phyloP scores from a whole-genome alignment of 1,140 invertebrate species.

The Oscheius sp. region DNA sequence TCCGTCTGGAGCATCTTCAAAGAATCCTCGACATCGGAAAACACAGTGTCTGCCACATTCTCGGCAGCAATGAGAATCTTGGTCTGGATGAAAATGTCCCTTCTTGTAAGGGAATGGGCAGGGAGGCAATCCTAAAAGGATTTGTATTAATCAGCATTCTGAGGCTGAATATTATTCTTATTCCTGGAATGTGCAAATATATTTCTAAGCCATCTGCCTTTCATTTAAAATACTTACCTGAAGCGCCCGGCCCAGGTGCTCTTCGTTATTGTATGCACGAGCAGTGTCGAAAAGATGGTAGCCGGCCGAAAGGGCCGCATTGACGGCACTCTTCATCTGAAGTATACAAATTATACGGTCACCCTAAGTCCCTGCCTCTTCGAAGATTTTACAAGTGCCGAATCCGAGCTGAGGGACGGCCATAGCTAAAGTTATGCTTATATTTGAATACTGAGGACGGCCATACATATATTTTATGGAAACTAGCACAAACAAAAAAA shows the following conservation, averaged over 20 bases:
- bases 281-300: slow-evolving; percentile 45
- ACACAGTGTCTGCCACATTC: slow-evolving; percentile 10
- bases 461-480: too few relatives aligned
- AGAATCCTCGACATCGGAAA: slow-evolving; percentile 31
- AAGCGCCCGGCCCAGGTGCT: slow-evolving; percentile 36
- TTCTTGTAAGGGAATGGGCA: slow-evolving; percentile 22
- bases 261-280: slow-evolving; percentile 38
- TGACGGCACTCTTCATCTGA: slow-evolving; percentile 13
- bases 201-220: too few relatives aligned
- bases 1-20: slow-evolving; percentile 24
- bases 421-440: too few relatives aligned
- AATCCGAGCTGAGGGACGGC: slow-evolving; percentile 36
- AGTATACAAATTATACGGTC: background rate
- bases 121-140: slow-evolving; percentile 1
- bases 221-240: slow-evolving; percentile 8
- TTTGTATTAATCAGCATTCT: background rate
- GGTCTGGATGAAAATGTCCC: slow-evolving; percentile 41
- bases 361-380: slow-evolving; percentile 2
- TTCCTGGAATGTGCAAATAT: background rate
- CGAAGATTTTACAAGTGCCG: slow-evolving; percentile 41
- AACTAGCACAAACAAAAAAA: too few relatives aligned
- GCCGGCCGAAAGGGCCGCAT: slow-evolving; percentile 34
- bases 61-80: slow-evolving; percentile 25
- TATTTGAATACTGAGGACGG: too few relatives aligned
- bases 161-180: too few relatives aligned